Evolutionary conservation across 2,797 vertebrate species (phyloP).

Genomic region (Apogon talboti): DNA sequence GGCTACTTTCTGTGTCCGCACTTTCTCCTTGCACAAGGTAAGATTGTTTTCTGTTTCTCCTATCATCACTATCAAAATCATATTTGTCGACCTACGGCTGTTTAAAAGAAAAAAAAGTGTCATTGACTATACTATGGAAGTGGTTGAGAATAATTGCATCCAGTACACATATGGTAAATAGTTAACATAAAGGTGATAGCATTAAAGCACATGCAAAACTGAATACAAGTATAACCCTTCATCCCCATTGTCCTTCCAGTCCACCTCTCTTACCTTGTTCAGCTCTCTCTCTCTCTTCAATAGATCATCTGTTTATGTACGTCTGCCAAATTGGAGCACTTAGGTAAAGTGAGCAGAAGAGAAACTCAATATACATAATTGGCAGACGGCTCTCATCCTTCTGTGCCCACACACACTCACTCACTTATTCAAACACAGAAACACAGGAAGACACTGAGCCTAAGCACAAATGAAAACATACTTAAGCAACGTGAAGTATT

Average conservation of each 20-base stretch:
- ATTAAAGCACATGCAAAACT: neutral
- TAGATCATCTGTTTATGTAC: slow-evolving; percentile 82
- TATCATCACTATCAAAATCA: too few species aligned
- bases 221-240: slow-evolving; percentile 20
- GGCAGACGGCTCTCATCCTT: slow-evolving; percentile 66
- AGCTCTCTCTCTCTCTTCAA: slow-evolving; percentile 50
- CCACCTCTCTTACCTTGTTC: slow-evolving; percentile 53
- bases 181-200: slow-evolving; percentile 1
- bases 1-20: slow-evolving; percentile 95
- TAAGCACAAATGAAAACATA: slow-evolving; percentile 22
- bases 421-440: slow-evolving; percentile 10
- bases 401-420: slow-evolving; percentile 21
- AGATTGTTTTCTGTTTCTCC: neutral
- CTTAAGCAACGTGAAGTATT: slow-evolving; percentile 9
- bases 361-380: slow-evolving; percentile 81
- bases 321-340: slow-evolving; percentile 82
- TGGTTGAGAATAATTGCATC: neutral
- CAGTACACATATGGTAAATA: slow-evolving; percentile 27
- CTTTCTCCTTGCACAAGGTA: slow-evolving; percentile 97
- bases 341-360: slow-evolving; percentile 82
- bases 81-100: too few species aligned
- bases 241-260: slow-evolving; percentile 50
- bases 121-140: too few species aligned
- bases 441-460: slow-evolving; percentile 12
- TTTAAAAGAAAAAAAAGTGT: too few species aligned